Evolutionary conservation across 2,113 vertebrate species (phyloP).

Genomic region (Lamprologus tigripictilis): DNA sequence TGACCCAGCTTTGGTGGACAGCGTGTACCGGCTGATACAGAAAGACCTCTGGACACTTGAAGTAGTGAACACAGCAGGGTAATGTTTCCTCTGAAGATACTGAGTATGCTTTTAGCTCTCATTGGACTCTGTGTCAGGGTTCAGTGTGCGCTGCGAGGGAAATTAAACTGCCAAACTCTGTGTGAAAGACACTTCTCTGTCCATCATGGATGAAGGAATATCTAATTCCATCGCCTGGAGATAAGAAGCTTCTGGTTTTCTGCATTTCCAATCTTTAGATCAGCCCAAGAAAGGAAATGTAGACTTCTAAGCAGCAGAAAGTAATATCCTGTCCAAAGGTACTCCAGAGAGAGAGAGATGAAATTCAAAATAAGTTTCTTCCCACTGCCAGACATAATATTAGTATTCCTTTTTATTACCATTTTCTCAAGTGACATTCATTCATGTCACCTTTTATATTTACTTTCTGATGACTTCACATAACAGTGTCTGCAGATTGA

Average conservation of each 20-base stretch:
- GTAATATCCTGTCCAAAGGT: slow-evolving; percentile 52
- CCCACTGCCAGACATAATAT: not conserved
- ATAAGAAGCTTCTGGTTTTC: slow-evolving; percentile 24
- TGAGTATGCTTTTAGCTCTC: not conserved
- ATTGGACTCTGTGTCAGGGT: not conserved
- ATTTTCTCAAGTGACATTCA: not conserved
- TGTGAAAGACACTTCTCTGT: not conserved
- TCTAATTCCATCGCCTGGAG: slow-evolving; percentile 11
- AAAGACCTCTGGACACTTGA: not conserved
- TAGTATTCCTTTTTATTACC: slow-evolving; percentile 7
- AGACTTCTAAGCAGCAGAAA: slow-evolving; percentile 26
- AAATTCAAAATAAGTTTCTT: not conserved
- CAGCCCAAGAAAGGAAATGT: slow-evolving; percentile 30
- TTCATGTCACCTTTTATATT: not conserved
- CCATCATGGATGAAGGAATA: slow-evolving; percentile 4
- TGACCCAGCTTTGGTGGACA: not conserved
- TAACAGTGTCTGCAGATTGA: not conserved
- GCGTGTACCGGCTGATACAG: not conserved
- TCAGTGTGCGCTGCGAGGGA: not conserved
- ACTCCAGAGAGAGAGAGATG: not conserved
- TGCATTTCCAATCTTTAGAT: slow-evolving; percentile 7
- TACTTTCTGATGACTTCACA: not conserved
- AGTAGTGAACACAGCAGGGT: not conserved
- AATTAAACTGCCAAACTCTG: slow-evolving; percentile 4
- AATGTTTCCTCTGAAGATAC: not conserved